These are phyloP conservation scores for Drosophila diplacantha DNA, from an alignment of 2,888 invertebrate genomes.

Conservation along the genomic window DNA sequence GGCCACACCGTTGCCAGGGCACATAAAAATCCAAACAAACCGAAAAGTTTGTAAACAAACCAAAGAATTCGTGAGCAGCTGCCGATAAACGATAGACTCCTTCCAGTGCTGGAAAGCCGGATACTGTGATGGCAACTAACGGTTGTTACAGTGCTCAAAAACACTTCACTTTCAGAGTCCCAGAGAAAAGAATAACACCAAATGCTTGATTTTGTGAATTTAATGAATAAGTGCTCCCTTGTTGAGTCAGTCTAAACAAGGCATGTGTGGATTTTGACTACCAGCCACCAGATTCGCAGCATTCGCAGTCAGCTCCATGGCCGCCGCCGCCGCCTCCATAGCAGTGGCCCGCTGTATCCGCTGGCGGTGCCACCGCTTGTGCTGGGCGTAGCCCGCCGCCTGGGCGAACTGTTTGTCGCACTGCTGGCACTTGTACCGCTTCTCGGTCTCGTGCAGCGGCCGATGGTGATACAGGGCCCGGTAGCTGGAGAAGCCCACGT, in stretches of 20 bases:
- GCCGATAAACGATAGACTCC: not conserved
- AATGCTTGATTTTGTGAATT: not conserved
- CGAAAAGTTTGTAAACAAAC: constrained; percentile 16
- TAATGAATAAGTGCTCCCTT: not conserved
- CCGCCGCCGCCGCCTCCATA: not conserved
- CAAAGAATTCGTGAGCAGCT: not conserved
- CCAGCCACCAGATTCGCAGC: not conserved
- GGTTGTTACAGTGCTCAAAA: not conserved
- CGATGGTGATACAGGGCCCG: constrained; percentile 63
- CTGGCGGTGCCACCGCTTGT: constrained; percentile 63
- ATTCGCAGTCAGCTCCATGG: not conserved
- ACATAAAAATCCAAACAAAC: constrained; percentile 14
- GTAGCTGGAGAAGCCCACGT: constrained; percentile 59
- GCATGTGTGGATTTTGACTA: not conserved
- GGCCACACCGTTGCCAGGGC: not conserved
- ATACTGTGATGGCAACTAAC: not conserved
- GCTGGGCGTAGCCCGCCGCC: constrained; percentile 67
- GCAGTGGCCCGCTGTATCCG: constrained; percentile 40
- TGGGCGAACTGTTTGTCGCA: constrained; percentile 66
- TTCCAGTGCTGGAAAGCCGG: not conserved
- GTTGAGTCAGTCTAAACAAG: not conserved
- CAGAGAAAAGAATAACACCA: not conserved
- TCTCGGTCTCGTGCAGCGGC: constrained; percentile 52
- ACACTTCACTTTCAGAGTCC: too few relatives aligned
- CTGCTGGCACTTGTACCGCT: constrained; percentile 61